A percentile compares a stretch with the other conserved stretches of the same genome.
These are phyloP conservation scores for Etheostoma cragini DNA, from an alignment of 2,113 vertebrate species.

Conservation along the genomic window DNA sequence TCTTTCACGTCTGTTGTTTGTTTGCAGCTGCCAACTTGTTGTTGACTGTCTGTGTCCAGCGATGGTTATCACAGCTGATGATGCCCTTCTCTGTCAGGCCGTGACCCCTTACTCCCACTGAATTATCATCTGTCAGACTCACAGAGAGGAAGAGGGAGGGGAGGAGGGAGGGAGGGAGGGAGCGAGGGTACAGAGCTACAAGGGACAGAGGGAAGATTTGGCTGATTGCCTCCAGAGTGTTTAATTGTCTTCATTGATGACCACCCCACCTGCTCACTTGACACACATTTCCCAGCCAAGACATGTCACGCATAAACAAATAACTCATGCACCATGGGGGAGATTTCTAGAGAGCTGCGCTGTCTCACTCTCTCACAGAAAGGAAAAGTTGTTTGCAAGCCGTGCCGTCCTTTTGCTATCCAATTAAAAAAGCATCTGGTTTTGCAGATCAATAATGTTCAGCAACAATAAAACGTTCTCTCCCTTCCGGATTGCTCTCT, in stretches of 20 bases:
- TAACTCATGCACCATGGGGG: constrained; percentile 49
- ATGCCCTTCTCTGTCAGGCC: constrained; percentile 76
- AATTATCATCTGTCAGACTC: constrained; percentile 75
- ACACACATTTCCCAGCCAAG: constrained; percentile 73
- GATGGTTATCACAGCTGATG: constrained; percentile 73
- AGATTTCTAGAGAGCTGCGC: constrained; percentile 31
- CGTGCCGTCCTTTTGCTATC: background rate
- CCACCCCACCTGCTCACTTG: constrained; percentile 82
- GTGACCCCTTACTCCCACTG: constrained; percentile 66
- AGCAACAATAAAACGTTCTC: background rate
- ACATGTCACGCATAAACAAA: constrained; percentile 74
- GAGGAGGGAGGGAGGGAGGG: background rate
- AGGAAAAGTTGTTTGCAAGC: background rate
- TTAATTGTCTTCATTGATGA: constrained; percentile 84
- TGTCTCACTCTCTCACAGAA: background rate
- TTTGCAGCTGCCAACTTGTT: constrained; percentile 70
- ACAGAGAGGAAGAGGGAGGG: constrained; percentile 18
- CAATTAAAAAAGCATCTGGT: constrained; percentile 14
- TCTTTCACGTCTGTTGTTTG: constrained; percentile 52
- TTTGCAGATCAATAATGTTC: constrained; percentile 6
- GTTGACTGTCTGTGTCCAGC: constrained; percentile 68
- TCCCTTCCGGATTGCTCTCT: background rate
- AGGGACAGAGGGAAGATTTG: constrained; percentile 74
- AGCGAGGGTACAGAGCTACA: constrained; percentile 29
- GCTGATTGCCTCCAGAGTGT: constrained; percentile 79